Evolutionary conservation across 1,140 invertebrate species (phyloP), one percentile per base, ranked within the genome.

Genomic region (Pemphigus obesinymphae): DNA sequence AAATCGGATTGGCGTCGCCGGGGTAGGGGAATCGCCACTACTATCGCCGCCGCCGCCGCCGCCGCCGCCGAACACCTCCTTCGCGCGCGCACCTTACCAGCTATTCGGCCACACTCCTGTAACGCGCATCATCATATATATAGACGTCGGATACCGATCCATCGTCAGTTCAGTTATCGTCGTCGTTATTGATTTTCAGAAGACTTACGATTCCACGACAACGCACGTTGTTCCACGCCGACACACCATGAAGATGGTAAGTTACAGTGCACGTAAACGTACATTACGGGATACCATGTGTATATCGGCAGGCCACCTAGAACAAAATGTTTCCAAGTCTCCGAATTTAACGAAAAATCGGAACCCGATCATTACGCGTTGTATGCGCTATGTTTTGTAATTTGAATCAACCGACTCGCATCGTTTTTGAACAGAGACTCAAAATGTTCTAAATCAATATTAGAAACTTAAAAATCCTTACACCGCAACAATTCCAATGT

Each of bases 151-250:
- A 8, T 63, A 43, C 37, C 23, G 55, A 43, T 80, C 29, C 37
- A 63, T 80, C 37, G 76, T 80, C 76, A 80, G 76, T 80, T 63
- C 76, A 63, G 76, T 61, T 17, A 63, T 80, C 53, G 48, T 43
- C 76, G 53, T 63, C 37, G 17, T n/a, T n/a, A 43, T 61, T 17
- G 50, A 43, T 20, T 63, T 73, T 26, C 48, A 70, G 0, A 8
- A 70, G 23, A 70, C 23, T 40, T 68, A 23, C 34, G 17, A 34
- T n/a, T 6, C 5, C 34, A 11, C n/a, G 0, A 11, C 40, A 13
- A 73, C 15, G n/a, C 73, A 37, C 31, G 26, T 20, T 15, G 29
- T 58, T 45, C 37, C 31, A 29, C 31, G 13, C 31, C 72, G n/a
- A 4, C 43, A 13, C 50, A 76, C 23, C 53, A 80, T 80, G 76